Conservation (phyloP, 2,797 vertebrate genomes). For the Synanceia verrucosa region DNA sequence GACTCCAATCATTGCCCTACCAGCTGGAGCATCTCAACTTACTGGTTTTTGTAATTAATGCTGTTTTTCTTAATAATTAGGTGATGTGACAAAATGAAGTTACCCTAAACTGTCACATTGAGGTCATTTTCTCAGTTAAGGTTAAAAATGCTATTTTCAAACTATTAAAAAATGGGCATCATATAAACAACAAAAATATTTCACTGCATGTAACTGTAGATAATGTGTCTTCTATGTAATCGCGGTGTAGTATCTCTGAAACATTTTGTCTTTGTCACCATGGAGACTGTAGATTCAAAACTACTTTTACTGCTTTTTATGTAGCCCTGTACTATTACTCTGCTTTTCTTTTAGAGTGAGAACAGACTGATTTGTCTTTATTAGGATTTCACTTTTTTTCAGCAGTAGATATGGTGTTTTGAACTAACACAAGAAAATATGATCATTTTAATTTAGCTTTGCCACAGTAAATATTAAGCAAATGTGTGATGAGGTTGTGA, state of each 20-base stretch:
- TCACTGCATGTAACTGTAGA: conserved; percentile 38
- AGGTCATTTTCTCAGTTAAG: neutral
- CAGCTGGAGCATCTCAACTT: neutral
- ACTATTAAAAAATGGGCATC: conserved; percentile 5
- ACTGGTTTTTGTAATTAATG: neutral
- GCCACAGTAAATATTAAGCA: conserved; percentile 8
- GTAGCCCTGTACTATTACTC: conserved; percentile 17
- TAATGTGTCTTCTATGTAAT: conserved; percentile 25
- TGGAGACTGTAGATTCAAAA: conserved; percentile 5
- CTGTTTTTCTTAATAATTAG: neutral
- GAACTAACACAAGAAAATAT: neutral
- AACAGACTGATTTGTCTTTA: neutral
- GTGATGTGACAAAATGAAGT: neutral
- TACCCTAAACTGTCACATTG: neutral
- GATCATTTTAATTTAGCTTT: neutral
- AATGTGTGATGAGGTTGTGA: conserved; percentile 22
- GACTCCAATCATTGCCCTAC: neutral
- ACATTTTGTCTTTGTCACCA: conserved; percentile 17
- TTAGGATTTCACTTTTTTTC: neutral
- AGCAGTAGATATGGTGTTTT: conserved; percentile 1
- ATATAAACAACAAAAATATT: conserved; percentile 27
- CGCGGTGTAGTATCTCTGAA: conserved; percentile 29
- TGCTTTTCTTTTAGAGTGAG: conserved; percentile 27
- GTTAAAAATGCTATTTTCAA: conserved; percentile 2
- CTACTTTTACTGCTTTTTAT: conserved; percentile 3